Evolutionary conservation across 2,797 vertebrate genomes (phyloP).

Genomic region (Bryconaethiops microstoma): DNA sequence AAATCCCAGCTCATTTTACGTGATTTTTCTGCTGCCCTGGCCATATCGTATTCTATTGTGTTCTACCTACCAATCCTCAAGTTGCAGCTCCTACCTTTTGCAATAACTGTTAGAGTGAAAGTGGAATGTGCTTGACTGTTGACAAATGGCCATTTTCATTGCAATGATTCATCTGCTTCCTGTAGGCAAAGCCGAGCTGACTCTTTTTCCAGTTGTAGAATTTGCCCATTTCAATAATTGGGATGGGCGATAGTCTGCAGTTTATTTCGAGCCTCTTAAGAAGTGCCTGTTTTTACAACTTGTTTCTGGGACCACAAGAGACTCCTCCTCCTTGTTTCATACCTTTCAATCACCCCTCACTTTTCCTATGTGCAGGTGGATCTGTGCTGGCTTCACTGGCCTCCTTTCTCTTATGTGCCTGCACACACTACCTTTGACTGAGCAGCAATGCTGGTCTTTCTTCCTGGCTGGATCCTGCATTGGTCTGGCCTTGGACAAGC

Average conservation of each 20-base stretch:
- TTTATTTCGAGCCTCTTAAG: background rate
- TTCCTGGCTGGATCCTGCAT: background rate
- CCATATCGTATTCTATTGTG: too few species aligned
- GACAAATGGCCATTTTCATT: background rate
- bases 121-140: background rate
- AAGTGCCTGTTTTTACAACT: background rate
- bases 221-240: background rate
- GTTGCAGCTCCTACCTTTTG: too few species aligned
- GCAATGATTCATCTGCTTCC: background rate
- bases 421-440: background rate
- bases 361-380: background rate
- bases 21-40: too few species aligned
- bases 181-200: background rate
- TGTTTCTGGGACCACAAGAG: background rate
- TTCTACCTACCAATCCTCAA: too few species aligned
- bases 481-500: conserved; percentile 24
- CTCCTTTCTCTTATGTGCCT: background rate
- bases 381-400: too few species aligned
- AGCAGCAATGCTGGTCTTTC: background rate
- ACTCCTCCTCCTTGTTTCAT: background rate
- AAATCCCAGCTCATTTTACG: background rate
- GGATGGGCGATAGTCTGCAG: background rate
- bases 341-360: background rate
- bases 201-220: background rate
- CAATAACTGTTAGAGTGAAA: background rate